phyloP scores from a whole-genome alignment of 2,888 invertebrate species.

The Callosobruchus maculatus region DNA sequence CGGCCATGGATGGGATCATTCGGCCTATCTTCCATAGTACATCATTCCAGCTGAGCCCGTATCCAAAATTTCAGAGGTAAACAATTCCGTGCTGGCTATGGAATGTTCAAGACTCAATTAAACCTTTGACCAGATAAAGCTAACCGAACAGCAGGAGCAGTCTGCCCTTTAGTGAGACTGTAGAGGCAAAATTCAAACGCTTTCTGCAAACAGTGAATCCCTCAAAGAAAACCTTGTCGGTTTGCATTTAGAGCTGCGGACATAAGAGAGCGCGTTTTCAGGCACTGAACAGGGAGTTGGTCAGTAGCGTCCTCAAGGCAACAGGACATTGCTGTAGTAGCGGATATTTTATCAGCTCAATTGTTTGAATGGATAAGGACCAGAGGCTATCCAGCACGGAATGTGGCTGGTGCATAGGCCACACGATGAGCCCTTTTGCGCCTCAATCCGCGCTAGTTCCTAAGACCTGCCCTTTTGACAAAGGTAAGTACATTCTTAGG shows the following conservation, averaged over 20 bases:
- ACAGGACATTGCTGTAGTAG: no score
- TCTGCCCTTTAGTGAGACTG: background rate
- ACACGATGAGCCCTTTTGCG: no score
- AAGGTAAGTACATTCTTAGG: no score
- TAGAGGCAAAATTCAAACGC: background rate
- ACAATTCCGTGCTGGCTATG: background rate
- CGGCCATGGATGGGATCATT: no score
- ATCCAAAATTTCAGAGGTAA: background rate
- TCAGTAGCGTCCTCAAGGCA: background rate
- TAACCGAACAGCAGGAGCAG: background rate
- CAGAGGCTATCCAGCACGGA: no score
- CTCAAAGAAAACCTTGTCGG: background rate
- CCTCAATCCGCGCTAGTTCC: no score
- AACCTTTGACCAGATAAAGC: background rate
- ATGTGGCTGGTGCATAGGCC: no score
- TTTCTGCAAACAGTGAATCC: background rate
- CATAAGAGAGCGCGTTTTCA: background rate
- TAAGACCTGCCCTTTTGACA: no score
- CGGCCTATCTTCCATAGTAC: no score
- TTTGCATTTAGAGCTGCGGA: background rate
- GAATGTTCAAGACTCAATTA: background rate
- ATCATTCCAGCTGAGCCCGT: background rate
- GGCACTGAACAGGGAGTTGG: background rate
- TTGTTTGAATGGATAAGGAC: no score
- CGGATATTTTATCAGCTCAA: no score